Conservation (phyloP, 2,113 vertebrate species). For the Stigmatopora nigra region DNA sequence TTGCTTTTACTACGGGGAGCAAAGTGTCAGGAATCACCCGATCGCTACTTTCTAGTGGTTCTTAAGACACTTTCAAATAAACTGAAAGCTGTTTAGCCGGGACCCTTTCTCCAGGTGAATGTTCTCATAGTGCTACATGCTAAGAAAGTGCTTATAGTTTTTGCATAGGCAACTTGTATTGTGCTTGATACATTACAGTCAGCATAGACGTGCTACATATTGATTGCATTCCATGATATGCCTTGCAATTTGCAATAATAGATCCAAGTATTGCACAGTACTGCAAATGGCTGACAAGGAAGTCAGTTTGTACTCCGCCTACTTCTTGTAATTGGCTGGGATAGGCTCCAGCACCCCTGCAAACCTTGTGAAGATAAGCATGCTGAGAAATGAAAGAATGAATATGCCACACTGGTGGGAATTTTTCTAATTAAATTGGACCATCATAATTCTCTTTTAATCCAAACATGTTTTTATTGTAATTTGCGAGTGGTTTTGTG, state of each 20-base stretch:
- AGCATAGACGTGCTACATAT: constrained; percentile 11
- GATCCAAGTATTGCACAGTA: neutral
- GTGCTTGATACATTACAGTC: constrained; percentile 4
- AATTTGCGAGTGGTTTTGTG: neutral
- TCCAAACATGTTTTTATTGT: neutral
- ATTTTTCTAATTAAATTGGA: constrained; percentile 5
- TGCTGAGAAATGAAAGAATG: too few species aligned
- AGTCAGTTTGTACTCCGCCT: too few species aligned
- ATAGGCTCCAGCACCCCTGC: too few species aligned
- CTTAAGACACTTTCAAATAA: constrained; percentile 52
- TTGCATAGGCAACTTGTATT: constrained; percentile 9
- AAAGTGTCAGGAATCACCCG: constrained; percentile 47
- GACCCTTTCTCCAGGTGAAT: constrained; percentile 8
- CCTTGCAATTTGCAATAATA: constrained; percentile 10
- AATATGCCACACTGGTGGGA: neutral
- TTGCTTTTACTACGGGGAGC: constrained; percentile 48
- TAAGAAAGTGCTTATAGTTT: constrained; percentile 12
- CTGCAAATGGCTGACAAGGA: too few species aligned
- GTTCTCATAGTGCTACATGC: constrained; percentile 30
- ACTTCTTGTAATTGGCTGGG: too few species aligned
- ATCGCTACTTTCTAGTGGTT: constrained; percentile 52
- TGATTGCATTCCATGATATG: constrained; percentile 16
- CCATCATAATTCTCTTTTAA: neutral
- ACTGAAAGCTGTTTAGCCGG: constrained; percentile 34
- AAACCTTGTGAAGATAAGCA: too few species aligned